Base-by-base conservation (phyloP, 1,140 invertebrate genomes). In the Atta texana region DNA sequence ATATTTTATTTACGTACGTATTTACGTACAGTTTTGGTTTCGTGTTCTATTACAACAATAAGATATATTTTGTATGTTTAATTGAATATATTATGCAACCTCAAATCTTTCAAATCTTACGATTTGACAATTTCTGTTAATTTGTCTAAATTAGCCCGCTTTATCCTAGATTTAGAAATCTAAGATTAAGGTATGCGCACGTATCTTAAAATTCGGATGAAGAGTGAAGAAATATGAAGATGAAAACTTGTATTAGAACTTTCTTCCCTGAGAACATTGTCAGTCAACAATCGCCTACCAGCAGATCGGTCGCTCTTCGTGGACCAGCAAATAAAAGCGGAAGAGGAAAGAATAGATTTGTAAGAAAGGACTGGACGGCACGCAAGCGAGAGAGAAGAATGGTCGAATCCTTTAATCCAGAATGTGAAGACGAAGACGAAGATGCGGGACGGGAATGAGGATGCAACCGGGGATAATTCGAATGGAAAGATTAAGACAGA, bases 401-500 rank as follows among this genome's bases (percentile, higher is more conserved):
- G 14, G 39, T 49, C 80, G 69, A 61, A 74, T 74, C 68, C 80
- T 84, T 84, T 75, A 84, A 74, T 39, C 68, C 55, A 28, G 80
- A 51, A 72, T 61, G 51, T 74, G 74, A 75, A 84, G 69, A 74
- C 61, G 44, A 34, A 10, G 55, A 61, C 16, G 64, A 55, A n/a
- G 55, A n/a, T 3, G n/a, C 8, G n/a, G n/a, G 8, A 16, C 12
- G 31, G 4, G 5, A 3, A 3, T 21, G 53, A 84, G 28, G 55
- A 84, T 61, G 80, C 39, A 75, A 61, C 55, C 39, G 14, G 44
- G 55, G 28, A 34, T 74, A 31, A 84, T 84, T 75, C 55, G 69
- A 84, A 75, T 24, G 53, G 69, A 61, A 84, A 84, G 69, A 84
- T 84, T 84, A 84, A 82, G 69, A 75, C 69, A 34, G 28, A 55